These are phyloP conservation scores for Tuberolachnus salignus DNA, from an alignment of 2,888 invertebrate species.

Conservation along the genomic window DNA sequence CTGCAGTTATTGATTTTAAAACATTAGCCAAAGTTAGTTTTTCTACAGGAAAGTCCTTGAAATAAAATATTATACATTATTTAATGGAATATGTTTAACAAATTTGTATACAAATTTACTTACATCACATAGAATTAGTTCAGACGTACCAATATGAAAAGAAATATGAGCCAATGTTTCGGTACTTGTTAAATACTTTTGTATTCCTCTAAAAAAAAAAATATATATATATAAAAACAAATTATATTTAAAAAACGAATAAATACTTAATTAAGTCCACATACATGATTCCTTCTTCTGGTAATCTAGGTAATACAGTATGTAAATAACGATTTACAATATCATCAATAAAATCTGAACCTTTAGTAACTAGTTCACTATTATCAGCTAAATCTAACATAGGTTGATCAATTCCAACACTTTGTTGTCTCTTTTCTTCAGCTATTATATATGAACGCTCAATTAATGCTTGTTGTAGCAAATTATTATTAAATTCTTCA, in stretches of 20 bases:
- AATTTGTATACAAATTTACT: slow-evolving; percentile 62
- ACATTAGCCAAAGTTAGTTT: slow-evolving; percentile 72
- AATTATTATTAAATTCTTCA: slow-evolving; percentile 77
- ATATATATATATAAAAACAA: not conserved
- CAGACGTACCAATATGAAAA: slow-evolving; percentile 78
- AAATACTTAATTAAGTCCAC: slow-evolving; percentile 58
- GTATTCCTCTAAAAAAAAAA: slow-evolving; percentile 66
- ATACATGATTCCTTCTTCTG: slow-evolving; percentile 74
- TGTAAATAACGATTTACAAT: slow-evolving; percentile 75
- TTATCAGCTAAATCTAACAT: slow-evolving; percentile 72
- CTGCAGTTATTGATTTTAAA: slow-evolving; percentile 82
- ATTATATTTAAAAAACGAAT: not conserved
- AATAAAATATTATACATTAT: slow-evolving; percentile 55
- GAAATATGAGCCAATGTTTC: slow-evolving; percentile 75
- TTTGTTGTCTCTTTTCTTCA: slow-evolving; percentile 73
- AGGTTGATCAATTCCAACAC: slow-evolving; percentile 71
- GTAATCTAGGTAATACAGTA: slow-evolving; percentile 73
- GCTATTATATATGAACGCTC: slow-evolving; percentile 75
- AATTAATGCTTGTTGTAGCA: slow-evolving; percentile 78
- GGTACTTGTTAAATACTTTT: slow-evolving; percentile 71
- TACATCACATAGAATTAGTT: slow-evolving; percentile 80
- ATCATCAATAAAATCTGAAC: slow-evolving; percentile 70
- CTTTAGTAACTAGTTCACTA: slow-evolving; percentile 71
- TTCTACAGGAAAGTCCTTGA: slow-evolving; percentile 75
- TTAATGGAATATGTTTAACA: not conserved